phyloP scores from a whole-genome alignment of 2,113 vertebrate genomes.

The Halcyon senegalensis region DNA sequence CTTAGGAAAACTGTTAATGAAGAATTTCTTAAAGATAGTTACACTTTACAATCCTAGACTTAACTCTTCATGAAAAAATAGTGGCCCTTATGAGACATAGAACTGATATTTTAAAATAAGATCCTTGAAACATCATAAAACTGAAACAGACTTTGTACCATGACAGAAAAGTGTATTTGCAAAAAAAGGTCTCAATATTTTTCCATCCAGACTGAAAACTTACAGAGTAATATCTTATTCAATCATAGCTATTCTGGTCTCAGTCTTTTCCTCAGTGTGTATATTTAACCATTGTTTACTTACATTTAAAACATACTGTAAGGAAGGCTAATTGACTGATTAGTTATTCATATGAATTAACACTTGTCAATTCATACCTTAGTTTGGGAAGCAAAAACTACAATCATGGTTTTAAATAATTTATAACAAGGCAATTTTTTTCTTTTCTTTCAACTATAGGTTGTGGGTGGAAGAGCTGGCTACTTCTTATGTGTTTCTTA shows the following conservation, averaged over 20 bases:
- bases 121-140: neutral
- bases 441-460: neutral
- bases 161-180: neutral
- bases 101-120: neutral
- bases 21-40: neutral
- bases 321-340: neutral
- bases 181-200: neutral
- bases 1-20: neutral
- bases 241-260: neutral
- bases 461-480: neutral
- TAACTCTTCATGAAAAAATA: neutral
- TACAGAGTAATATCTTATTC: neutral
- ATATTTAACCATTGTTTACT: neutral
- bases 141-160: neutral
- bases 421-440: neutral
- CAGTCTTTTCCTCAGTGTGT: neutral
- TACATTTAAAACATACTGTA: neutral
- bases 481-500: neutral
- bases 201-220: neutral
- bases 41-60: neutral
- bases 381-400: neutral
- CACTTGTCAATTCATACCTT: neutral
- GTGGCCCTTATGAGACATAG: neutral
- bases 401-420: neutral
- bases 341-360: neutral